Evolutionary conservation across 2,113 vertebrate species (phyloP), one percentile per base, ranked within the genome.

Genomic region (Ptilonorhynchus violaceus): DNA sequence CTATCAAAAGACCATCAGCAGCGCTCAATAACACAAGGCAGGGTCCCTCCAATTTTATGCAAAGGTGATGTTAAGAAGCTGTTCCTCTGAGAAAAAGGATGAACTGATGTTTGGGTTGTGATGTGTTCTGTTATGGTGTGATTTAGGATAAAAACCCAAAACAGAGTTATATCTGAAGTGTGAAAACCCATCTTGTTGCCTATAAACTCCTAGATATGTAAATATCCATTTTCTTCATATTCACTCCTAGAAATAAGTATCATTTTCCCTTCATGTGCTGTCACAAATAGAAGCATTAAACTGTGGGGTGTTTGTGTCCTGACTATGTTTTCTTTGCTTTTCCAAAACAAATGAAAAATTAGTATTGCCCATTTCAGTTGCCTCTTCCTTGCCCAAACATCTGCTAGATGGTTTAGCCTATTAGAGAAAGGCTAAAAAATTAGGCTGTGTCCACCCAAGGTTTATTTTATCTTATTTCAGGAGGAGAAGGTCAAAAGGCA

Each of bases 1-100:
- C 73, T 96, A 96, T 96, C 96, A 86, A 64, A 92, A 81, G 88
- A 28, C 47, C 82, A 93, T 91, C 89, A 75, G 91, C 75, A 80
- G 69, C 0, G 4, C 91, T 66, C 93, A 15, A 3, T 31, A 94
- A 62, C 72, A 42, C 49, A 1, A 42, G 85, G 76, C 83, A 94
- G 56, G 56, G 76, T 52, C 85, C 68, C 33, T 33, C 11, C 5
- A 31, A 28, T 49, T 35, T 67, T 30, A 85, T 35, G 72, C 49
- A 90, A 89, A 88, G 28, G 88, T 68, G 90, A 42, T 55, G 41
- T 22, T 7, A 85, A 91, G 67, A 55, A 70, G 72, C 11, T 84
- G 63, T 4, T 93, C 73, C 79, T 92, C 44, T 74, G 85, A 92
- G 93, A 74, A 85, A 55, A 88, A 27, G 75, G 63, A 37, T 59